Evolutionary conservation across 2,888 invertebrate genomes (phyloP), one percentile per base, ranked within the genome.

Genomic region (Galerucella calmariensis): DNA sequence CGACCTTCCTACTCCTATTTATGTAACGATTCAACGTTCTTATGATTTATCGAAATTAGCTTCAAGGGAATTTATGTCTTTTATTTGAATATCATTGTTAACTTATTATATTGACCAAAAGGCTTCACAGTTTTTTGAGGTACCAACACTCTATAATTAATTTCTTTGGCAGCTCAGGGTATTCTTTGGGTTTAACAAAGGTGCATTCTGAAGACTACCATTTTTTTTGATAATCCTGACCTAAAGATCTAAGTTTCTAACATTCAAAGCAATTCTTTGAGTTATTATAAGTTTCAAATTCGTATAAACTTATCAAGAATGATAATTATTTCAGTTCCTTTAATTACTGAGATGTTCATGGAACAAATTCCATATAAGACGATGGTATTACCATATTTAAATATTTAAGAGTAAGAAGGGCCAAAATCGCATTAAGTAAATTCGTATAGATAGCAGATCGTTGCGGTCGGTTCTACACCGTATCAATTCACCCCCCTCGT

Each of bases 381-480:
- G 35, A 1, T 8, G 27, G 75, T 70, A 69, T 75, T 69, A 75
- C 61, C 74, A 69, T 74, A 63, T 70, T 72, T 76, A 78, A 76
- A 78, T 78, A 78, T 78, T 78, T 73, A 75, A 78, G 59, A 73
- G 69, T 61, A 67, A 73, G 72, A 72, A 74, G 78, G 76, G 74
- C 67, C 61, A 16, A 78, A 78, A 78, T 78, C 76, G 75, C 77
- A 78, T 78, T 78, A 78, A 61, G 69, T 67, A 71, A 73, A 78
- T 75, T 73, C 75, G 69, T 68, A 76, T 65, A 76, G 73, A 73
- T 73, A 73, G 75, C 73, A 67, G 67, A 75, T 65, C 72, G 72
- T 66, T 78, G 78, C 73, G 78, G 78, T 78, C 73, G 76, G 76
- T 74, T 74, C 62, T 61, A 66, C 35, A 67, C 63, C 61, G 62